Evolutionary conservation across 2,888 invertebrate species (phyloP).

Genomic region (Zaprionus lineosus): DNA sequence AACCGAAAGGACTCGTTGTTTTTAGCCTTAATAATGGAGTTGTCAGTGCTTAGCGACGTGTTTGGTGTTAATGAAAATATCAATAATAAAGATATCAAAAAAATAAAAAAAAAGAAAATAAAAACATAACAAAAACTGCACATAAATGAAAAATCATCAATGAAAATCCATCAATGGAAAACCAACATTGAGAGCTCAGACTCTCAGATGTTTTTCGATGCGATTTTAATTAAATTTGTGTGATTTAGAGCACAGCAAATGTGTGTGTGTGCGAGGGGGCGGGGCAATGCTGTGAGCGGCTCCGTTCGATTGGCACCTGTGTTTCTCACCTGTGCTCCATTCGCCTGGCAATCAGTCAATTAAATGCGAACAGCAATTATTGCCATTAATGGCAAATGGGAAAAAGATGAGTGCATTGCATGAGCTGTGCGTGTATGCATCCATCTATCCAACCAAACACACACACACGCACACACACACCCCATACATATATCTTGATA

Average conservation of each 20-base stretch:
- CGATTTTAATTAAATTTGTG: slow-evolving; percentile 73
- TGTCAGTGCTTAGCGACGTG: slow-evolving; percentile 25
- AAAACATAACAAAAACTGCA: slow-evolving; percentile 23
- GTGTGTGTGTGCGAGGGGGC: slow-evolving; percentile 9
- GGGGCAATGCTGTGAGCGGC: slow-evolving; percentile 17
- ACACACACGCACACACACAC: no score
- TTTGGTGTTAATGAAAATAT: slow-evolving; percentile 33
- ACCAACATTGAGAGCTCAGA: no score
- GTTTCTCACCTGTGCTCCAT: slow-evolving; percentile 33
- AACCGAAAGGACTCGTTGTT: slow-evolving; percentile 24
- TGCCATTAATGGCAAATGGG: slow-evolving; percentile 62
- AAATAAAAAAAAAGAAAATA: slow-evolving; percentile 30
- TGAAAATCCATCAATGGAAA: slow-evolving; percentile 34
- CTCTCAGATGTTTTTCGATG: slow-evolving; percentile 36
- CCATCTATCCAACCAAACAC: no score
- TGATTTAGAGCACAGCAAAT: slow-evolving; percentile 70
- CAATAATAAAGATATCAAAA: slow-evolving; percentile 1
- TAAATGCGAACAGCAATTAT: slow-evolving; percentile 59
- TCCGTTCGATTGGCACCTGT: slow-evolving; percentile 51
- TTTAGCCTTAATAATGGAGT: slow-evolving; percentile 17
- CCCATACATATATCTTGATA: slow-evolving; percentile 4
- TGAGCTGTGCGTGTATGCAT: no score
- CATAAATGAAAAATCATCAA: slow-evolving; percentile 34
- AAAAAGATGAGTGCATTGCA: slow-evolving; percentile 46
- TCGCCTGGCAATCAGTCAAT: slow-evolving; percentile 67